These are phyloP conservation scores for Artemisiospiza belli DNA, from an alignment of 2,113 vertebrate genomes.

Conservation along the genomic window DNA sequence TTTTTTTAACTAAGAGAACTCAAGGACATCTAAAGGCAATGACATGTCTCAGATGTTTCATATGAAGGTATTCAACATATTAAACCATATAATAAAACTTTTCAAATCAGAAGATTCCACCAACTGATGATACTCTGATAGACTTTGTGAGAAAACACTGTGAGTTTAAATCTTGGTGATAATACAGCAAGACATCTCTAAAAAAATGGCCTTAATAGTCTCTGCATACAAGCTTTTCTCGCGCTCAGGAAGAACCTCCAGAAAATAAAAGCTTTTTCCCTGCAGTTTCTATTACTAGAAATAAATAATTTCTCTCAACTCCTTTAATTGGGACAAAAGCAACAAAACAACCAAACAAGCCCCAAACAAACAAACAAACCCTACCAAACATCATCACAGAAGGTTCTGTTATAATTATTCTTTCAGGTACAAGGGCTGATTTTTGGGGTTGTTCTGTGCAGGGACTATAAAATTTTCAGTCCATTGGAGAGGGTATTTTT, in stretches of 20 bases:
- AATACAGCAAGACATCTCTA: not conserved
- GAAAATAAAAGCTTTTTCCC: not conserved
- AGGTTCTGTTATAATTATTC: not conserved
- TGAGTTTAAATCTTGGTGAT: not conserved
- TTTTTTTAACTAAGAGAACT: not conserved
- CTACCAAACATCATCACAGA: not conserved
- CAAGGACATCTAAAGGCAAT: not conserved
- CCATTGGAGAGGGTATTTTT: not conserved
- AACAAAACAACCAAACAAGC: not conserved
- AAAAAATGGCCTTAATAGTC: not conserved
- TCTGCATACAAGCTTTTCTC: not conserved
- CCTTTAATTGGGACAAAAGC: not conserved
- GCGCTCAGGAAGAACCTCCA: not conserved
- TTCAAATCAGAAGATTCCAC: not conserved
- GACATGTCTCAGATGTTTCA: not conserved
- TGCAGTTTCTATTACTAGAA: not conserved
- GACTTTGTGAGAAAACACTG: not conserved
- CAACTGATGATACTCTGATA: not conserved
- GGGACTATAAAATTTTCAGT: not conserved
- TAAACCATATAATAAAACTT: not conserved
- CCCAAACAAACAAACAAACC: not conserved
- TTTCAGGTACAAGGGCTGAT: no score
- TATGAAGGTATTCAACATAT: not conserved
- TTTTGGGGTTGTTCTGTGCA: not conserved
- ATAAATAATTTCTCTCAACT: not conserved